Conservation (phyloP, 2,797 vertebrate genomes). For the Bothrops alternatus region DNA sequence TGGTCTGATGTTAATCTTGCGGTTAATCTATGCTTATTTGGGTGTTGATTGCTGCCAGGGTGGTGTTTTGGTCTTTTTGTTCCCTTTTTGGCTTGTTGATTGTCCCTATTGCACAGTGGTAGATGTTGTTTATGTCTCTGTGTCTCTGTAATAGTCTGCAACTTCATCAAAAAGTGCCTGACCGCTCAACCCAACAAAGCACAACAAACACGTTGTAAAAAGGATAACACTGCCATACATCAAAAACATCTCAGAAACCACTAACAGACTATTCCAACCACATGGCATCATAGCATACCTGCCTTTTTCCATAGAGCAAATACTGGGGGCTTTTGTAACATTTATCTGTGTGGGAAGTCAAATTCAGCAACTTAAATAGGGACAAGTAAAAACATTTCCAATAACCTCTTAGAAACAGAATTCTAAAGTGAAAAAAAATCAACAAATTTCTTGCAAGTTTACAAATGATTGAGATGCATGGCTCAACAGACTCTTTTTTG, state of each 20-base stretch:
- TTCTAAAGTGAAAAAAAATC: too few relatives aligned
- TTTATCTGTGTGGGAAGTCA: too few relatives aligned
- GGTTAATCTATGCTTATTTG: neutral
- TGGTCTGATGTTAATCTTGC: neutral
- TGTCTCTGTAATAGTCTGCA: neutral
- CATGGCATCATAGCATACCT: neutral
- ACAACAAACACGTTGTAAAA: neutral
- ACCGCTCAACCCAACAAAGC: neutral
- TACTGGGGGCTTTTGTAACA: too few relatives aligned
- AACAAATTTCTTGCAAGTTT: too few relatives aligned
- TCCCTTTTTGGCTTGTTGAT: neutral
- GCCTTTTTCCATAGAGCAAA: too few relatives aligned
- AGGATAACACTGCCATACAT: neutral
- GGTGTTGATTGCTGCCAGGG: neutral
- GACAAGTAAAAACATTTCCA: too few relatives aligned
- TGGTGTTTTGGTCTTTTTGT: neutral
- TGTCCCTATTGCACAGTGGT: neutral
- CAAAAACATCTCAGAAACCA: neutral
- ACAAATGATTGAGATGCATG: too few relatives aligned
- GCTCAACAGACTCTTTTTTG: too few relatives aligned
- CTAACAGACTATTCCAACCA: neutral
- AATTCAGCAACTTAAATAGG: too few relatives aligned
- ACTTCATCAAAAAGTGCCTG: neutral
- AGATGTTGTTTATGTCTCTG: neutral
- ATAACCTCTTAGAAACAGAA: too few relatives aligned